Evolutionary conservation across 2,113 vertebrate genomes (phyloP).

Genomic region (Psammodynastes pulverulentus): DNA sequence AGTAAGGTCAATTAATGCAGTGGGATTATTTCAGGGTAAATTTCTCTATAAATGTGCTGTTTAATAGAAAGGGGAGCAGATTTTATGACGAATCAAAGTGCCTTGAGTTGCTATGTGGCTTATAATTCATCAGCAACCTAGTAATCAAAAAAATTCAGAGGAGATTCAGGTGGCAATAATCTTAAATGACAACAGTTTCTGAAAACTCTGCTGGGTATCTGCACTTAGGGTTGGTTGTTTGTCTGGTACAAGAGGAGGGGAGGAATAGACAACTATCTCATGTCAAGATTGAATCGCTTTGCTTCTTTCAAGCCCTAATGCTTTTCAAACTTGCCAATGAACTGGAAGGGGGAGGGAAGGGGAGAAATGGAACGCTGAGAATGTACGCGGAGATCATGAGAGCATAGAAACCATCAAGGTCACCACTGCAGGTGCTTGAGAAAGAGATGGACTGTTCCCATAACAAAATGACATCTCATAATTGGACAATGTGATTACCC

Average conservation of each 20-base stretch:
- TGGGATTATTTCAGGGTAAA: not conserved
- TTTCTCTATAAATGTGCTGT: not conserved
- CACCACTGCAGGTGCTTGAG: no score
- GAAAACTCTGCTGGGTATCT: not conserved
- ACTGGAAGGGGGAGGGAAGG: no score
- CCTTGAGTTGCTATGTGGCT: not conserved
- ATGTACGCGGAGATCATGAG: no score
- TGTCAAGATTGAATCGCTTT: no score
- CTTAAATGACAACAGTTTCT: accelerated
- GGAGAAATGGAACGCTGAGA: no score
- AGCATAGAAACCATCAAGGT: no score
- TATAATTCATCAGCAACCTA: not conserved
- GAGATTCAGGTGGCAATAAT: accelerated
- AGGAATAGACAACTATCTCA: not conserved
- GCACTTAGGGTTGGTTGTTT: not conserved
- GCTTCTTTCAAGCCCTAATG: no score
- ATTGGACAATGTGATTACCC: no score
- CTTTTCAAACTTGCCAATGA: no score
- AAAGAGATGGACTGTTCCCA: no score
- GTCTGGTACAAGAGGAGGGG: not conserved
- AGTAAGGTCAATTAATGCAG: not conserved
- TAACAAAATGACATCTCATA: no score
- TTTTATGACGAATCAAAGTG: not conserved
- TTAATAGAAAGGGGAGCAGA: not conserved
- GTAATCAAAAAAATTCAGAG: accelerated